A percentile compares a stretch with the other conserved stretches of the same genome.
These are phyloP conservation scores for Apamea monoglypha DNA, from an alignment of 2,888 invertebrate genomes.

Conservation along the genomic window DNA sequence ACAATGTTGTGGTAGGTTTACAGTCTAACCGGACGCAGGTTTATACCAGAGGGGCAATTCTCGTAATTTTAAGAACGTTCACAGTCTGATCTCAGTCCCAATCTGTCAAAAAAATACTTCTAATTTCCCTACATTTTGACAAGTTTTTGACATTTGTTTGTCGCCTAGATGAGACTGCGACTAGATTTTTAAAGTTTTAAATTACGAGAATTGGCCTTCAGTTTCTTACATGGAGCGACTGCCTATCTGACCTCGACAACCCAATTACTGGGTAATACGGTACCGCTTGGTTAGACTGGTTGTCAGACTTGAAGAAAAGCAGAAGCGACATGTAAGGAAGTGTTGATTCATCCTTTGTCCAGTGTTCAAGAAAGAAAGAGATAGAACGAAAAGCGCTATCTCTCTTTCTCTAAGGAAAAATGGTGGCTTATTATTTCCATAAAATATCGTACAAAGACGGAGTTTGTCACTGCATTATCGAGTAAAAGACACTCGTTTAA, in stretches of 20 bases:
- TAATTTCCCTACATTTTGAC: too few species aligned
- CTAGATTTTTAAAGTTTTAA: too few species aligned
- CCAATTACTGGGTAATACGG: too few species aligned
- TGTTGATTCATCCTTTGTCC: background rate
- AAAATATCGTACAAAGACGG: background rate
- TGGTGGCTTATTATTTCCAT: background rate
- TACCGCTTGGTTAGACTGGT: background rate
- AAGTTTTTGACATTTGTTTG: too few species aligned
- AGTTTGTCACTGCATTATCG: background rate
- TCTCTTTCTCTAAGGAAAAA: background rate
- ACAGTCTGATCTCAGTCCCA: too few species aligned
- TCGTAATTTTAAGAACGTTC: too few species aligned
- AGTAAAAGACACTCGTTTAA: conserved; percentile 2
- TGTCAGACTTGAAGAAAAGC: background rate
- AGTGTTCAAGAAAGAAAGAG: background rate
- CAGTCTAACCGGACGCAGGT: background rate
- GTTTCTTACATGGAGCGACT: background rate
- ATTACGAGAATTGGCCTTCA: too few species aligned
- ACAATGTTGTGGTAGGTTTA: background rate
- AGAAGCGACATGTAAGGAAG: background rate
- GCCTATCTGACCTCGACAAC: background rate
- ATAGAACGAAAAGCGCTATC: background rate
- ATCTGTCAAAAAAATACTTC: too few species aligned
- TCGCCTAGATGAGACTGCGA: too few species aligned
- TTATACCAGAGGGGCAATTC: too few species aligned